Conservation (phyloP, 2,888 invertebrate species). For the Caenorhabditis plicata region DNA sequence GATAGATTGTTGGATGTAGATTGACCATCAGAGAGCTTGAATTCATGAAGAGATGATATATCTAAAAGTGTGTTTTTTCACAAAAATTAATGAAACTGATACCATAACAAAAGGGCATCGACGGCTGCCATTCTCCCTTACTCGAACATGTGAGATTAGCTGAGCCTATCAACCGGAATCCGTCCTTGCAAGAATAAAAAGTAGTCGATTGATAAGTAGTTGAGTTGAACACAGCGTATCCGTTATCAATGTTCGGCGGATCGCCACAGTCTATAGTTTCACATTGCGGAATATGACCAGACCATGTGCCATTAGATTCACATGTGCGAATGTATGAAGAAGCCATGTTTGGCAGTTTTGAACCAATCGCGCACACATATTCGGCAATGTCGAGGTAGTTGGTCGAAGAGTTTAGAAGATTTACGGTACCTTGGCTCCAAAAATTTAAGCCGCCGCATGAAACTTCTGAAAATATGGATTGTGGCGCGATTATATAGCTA, state of each 20-base stretch:
- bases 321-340: constrained; percentile 38
- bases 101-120: constrained; percentile 58
- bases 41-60: constrained; percentile 47
- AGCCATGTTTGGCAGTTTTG: constrained; percentile 23
- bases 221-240: constrained; percentile 29
- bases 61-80: too few species aligned
- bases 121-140: constrained; percentile 49
- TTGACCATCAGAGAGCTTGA: too few species aligned
- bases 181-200: constrained; percentile 48
- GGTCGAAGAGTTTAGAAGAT: constrained; percentile 35
- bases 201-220: constrained; percentile 46
- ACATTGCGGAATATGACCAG: constrained; percentile 37
- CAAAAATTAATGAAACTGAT: background rate
- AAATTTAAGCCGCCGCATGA: constrained; percentile 29
- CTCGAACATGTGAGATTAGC: constrained; percentile 45
- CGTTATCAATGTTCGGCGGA: constrained; percentile 47
- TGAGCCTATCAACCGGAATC: constrained; percentile 53
- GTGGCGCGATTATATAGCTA: background rate
- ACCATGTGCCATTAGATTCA: constrained; percentile 48
- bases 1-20: constrained; percentile 15
- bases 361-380: constrained; percentile 48
- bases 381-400: constrained; percentile 33
- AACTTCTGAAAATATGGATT: constrained; percentile 13
- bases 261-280: constrained; percentile 46
- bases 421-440: constrained; percentile 31